A percentile compares a stretch with the other conserved stretches of the same genome.
These are phyloP conservation scores for Sterrhoptilus dennistouni DNA, from an alignment of 2,113 vertebrate genomes.

Conservation along the genomic window DNA sequence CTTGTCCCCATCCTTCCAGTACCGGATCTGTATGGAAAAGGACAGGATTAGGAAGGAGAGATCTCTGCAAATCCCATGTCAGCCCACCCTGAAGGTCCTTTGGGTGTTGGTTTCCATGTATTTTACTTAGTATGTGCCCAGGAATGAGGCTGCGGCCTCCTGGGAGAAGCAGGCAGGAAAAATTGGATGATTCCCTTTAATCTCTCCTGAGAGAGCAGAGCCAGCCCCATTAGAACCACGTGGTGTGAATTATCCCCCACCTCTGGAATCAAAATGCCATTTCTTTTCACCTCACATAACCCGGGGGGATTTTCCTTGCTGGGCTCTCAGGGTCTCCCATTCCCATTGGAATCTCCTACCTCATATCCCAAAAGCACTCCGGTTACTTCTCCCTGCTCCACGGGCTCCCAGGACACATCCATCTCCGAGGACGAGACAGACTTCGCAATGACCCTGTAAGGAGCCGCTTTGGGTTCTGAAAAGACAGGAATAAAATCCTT, in stretches of 20 bases:
- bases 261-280: neutral
- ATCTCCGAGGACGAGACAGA: conserved; percentile 88
- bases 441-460: conserved; percentile 82
- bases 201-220: neutral
- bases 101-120: fast-evolving
- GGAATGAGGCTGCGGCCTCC: neutral
- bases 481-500: neutral
- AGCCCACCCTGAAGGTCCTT: neutral
- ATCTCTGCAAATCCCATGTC: neutral
- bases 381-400: conserved; percentile 78
- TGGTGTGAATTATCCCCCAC: neutral
- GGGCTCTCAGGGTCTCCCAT: neutral
- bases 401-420: conserved; percentile 89
- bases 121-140: neutral
- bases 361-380: conserved; percentile 92
- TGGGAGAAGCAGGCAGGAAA: neutral
- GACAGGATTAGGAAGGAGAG: neutral
- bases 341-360: conserved; percentile 68
- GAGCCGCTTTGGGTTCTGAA: conserved; percentile 87
- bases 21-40: conserved; percentile 81
- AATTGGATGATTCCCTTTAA: neutral
- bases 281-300: neutral
- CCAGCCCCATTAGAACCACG: neutral
- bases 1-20: conserved; percentile 92
- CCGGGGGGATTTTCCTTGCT: neutral